Conservation (phyloP, 2,888 invertebrate species). For the Sesia bembeciformis region DNA sequence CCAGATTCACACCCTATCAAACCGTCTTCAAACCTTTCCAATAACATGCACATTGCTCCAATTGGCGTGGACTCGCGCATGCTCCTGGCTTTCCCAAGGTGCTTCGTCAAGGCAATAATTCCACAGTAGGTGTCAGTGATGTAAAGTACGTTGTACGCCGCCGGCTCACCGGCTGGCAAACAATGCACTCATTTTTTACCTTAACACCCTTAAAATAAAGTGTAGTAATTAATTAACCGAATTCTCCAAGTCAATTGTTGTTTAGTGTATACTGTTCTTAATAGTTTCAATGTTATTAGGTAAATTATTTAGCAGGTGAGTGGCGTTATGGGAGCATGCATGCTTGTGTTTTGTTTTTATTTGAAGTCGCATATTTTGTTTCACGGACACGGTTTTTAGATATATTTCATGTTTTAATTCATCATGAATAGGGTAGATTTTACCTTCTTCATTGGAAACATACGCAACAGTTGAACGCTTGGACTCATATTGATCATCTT, state of each 20-base stretch:
- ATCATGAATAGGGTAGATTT: neutral
- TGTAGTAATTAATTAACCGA: slow-evolving; percentile 25
- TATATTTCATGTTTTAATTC: neutral
- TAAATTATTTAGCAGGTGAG: slow-evolving; percentile 22
- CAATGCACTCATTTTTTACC: slow-evolving; percentile 29
- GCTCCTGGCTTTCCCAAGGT: slow-evolving; percentile 26
- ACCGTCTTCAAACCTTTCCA: slow-evolving; percentile 13
- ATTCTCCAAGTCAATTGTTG: slow-evolving; percentile 56
- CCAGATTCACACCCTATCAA: slow-evolving; percentile 17
- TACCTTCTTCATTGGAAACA: neutral
- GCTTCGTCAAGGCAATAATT: slow-evolving; percentile 40
- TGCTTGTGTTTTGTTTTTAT: neutral
- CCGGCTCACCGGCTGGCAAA: slow-evolving; percentile 49
- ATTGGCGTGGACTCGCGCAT: slow-evolving; percentile 58
- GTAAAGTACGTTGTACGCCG: slow-evolving; percentile 39
- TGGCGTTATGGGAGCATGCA: neutral
- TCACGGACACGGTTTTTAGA: neutral
- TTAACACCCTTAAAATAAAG: slow-evolving; percentile 18
- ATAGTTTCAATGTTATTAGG: slow-evolving; percentile 31
- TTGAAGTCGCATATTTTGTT: neutral
- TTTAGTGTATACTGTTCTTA: slow-evolving; percentile 36
- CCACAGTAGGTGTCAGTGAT: slow-evolving; percentile 47
- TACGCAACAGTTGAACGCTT: neutral
- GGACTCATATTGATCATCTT: too few species aligned
- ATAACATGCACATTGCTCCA: slow-evolving; percentile 44